These are phyloP conservation scores for Anthoscopus minutus DNA, from an alignment of 2,113 vertebrate species.

Conservation along the genomic window DNA sequence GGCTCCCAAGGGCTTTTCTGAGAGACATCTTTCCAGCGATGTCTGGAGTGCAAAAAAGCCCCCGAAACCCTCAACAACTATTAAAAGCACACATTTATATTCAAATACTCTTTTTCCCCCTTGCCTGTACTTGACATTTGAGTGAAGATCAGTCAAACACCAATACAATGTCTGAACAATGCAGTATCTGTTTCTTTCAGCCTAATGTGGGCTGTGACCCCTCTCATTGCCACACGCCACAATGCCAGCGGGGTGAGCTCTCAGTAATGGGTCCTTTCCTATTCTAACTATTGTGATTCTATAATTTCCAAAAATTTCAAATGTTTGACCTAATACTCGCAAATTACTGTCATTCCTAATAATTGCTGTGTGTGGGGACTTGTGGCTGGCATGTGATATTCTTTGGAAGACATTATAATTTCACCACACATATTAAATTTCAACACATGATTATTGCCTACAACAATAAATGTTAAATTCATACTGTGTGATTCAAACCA, in stretches of 20 bases:
- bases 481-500: neutral
- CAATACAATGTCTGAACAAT: neutral
- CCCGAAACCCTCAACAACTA: neutral
- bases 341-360: neutral
- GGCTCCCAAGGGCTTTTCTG: constrained; percentile 21
- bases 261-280: neutral
- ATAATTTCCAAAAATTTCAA: neutral
- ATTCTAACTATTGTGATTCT: neutral
- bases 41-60: neutral
- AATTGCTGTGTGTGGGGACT: neutral
- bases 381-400: neutral
- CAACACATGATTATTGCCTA: neutral
- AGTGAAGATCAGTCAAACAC: constrained; percentile 1
- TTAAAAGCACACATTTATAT: constrained; percentile 27
- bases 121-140: constrained; percentile 23
- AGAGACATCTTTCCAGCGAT: neutral
- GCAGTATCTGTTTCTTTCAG: neutral
- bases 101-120: neutral
- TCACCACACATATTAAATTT: neutral
- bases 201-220: neutral
- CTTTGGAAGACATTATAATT: neutral
- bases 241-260: neutral
- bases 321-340: neutral
- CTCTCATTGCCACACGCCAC: neutral
- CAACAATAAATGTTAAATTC: constrained; percentile 18